Base-by-base conservation (phyloP, 1,140 invertebrate genomes). In the Berghia stephanieae region DNA sequence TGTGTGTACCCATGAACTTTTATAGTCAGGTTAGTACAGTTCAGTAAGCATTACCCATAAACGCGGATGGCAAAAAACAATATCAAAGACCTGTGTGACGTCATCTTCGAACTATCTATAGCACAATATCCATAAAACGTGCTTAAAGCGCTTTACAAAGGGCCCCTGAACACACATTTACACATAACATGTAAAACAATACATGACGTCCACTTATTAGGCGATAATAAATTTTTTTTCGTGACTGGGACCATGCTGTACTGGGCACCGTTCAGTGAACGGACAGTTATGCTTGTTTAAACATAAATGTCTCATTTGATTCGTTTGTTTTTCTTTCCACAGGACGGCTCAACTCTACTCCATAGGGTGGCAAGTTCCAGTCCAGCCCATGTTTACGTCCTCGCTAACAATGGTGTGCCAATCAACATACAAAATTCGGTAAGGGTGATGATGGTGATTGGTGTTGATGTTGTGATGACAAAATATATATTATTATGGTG, bases 371-470 rank as follows among this genome's bases (percentile, higher is more conserved):
- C 82, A 21, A 63, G 42, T 13, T 79, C 79, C 57, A 75, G 76
- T 2, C 74, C 78, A 34, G 77, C 80, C 1, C 80, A 80, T 42
- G 66, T 84, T 13, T 83, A 83, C 44, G 81, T 83, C 4, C 80
- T 82, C 69, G 84, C 81, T 16, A 78, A 57, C 77, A 75, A 63
- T 40, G 82, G 82, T 18, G 80, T 86, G 46, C 83, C 82, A 13
- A 78, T 86, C 18, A 86, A 86, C 70, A 75, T 83, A 24, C 84
- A 86, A 69, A 86, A 84, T 63, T 74, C 74, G 60, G 84, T 84
- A 66, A 80, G 78, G 69, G 18, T 40, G 67, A n/a, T 49, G 46
- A 49, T n/a, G n/a, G n/a, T n/a, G n/a, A n/a, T n/a, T n/a, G n/a
- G n/a, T n/a, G n/a, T n/a, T n/a, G n/a, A n/a, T n/a, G n/a, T n/a